Evolutionary conservation across 1,140 invertebrate genomes (phyloP), one percentile per base, ranked within the genome.

Genomic region (Mycetomoellerius zeteki): DNA sequence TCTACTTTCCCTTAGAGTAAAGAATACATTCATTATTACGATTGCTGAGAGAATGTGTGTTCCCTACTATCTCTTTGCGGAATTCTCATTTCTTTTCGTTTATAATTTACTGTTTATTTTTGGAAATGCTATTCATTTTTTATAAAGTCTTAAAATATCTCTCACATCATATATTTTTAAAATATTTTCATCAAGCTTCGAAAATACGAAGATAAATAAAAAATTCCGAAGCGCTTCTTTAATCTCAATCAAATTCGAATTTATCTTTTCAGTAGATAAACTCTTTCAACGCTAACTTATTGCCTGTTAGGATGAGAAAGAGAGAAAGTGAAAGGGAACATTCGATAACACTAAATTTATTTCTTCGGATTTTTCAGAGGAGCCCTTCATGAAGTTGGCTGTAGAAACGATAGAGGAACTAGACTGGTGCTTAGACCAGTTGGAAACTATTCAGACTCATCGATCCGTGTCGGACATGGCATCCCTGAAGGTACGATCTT

Each of bases 391-490:
- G 95, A 99, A 98, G 95, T 96, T 99, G 92, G 98, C 99, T 64
- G 96, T 99, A 93, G 99, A 99, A 95, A 99, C 99, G 24, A 97
- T 99, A 96, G 99, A 99, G 95, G 99, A 99, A 96, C 96, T 99
- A 94, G 99, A 99, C 96, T 99, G 99, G 99, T 99, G 99, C 95
- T 96, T 99, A 95, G 99, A 99, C 96, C 99, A 99, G 96, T 96
- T 99, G 95, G 99, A 99, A 96, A 99, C 99, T 78, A 99, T 99
- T 95, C 99, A 99, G 96, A 99, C 99, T 65, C 99, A 99, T 96
- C 97, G 99, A 94, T 99, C 99, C 92, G 99, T 99, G 87, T 99
- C 99, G 86, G 99, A 99, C 95, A 99, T 99, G 99, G 99, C 99
- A 91, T 99, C 99, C 67, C 98, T 98, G 90, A 99, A 99, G 97